Base-by-base conservation (phyloP, 30 jellyfish, hydroid and myxozoan species). In the Phacellophora camtschatica region DNA sequence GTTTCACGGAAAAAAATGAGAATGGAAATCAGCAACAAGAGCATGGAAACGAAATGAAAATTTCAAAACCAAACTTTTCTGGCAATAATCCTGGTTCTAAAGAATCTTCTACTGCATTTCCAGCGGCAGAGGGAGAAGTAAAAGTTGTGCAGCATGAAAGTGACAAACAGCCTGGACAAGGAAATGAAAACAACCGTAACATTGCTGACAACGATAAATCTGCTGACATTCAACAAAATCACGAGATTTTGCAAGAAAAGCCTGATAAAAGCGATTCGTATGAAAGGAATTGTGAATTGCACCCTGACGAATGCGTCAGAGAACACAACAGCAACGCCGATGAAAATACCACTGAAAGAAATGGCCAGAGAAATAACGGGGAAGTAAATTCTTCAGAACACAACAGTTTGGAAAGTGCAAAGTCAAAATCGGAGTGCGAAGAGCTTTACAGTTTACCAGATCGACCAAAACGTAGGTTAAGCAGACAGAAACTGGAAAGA, bases 381-480 rank as follows among this genome's bases (percentile, higher is more conserved):
- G 59, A 23, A 8, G 56, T 7, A 0, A 71, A 71, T 59, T 25
- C 3, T 6, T 27, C 31, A 28, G 37, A 3, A 5, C 63, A 15
- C 28, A 36, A 69, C 18, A 5, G 32, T 25, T 22, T 13, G 46
- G 25, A 68, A 58, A 53, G 8, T 4, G 9, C 27, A 24, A 29
- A 54, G 22, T n/a, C 16, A 2, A 37, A 62, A 15, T 24, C 74
- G 34, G 91, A 80, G 35, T 80, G 91, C 61, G 72, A 55, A 13
- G 32, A 62, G 10, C 51, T 64, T 16, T 48, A 25, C 46, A 33
- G 22, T 22, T 41, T 80, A 25, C 84, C 91, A 16, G 91, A 80
- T 9, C 80, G 91, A 39, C 72, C 30, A 32, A 80, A 66, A 50
- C 76, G 84, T 25, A 80, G 39, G 48, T 41, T 80, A 11, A 33